Evolutionary conservation across 2,888 invertebrate genomes (phyloP).

Genomic region (Drosophila koepferae): DNA sequence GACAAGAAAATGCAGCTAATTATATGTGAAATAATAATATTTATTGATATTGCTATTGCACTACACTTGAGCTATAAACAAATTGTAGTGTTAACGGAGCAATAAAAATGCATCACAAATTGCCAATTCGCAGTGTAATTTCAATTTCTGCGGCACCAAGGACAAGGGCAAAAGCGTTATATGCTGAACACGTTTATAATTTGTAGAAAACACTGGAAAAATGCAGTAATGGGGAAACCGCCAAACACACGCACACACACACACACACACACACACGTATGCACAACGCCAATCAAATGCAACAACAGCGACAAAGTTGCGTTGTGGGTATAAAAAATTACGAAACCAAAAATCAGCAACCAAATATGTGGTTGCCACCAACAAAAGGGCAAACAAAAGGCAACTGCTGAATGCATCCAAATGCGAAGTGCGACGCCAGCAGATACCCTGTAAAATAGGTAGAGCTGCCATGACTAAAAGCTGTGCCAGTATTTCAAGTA

Average conservation of each 20-base stretch:
- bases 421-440: not conserved
- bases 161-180: constrained; percentile 14
- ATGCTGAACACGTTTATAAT: constrained; percentile 64
- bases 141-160: constrained; percentile 4
- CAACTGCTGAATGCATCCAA: constrained; percentile 24
- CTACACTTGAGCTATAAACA: not conserved
- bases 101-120: constrained; percentile 10
- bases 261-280: constrained; percentile 14
- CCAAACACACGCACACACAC: constrained; percentile 66
- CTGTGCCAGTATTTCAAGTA: not conserved
- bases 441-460: constrained; percentile 23
- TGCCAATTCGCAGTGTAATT: constrained; percentile 9
- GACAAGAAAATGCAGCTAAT: not conserved
- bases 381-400: constrained; percentile 70
- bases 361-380: constrained; percentile 78
- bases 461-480: not conserved
- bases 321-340: constrained; percentile 75
- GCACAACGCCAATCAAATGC: constrained; percentile 61
- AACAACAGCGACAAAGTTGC: constrained; percentile 52
- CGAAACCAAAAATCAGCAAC: constrained; percentile 84
- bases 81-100: constrained; percentile 2
- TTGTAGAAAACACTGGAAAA: constrained; percentile 48
- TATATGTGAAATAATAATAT: not conserved
- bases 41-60: not conserved
- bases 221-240: constrained; percentile 59